Percentiles rank a stretch among this genome's conserved stretches.
These are phyloP conservation scores for Siniperca obscura DNA, from an alignment of 2,797 vertebrate species.

Conservation along the genomic window DNA sequence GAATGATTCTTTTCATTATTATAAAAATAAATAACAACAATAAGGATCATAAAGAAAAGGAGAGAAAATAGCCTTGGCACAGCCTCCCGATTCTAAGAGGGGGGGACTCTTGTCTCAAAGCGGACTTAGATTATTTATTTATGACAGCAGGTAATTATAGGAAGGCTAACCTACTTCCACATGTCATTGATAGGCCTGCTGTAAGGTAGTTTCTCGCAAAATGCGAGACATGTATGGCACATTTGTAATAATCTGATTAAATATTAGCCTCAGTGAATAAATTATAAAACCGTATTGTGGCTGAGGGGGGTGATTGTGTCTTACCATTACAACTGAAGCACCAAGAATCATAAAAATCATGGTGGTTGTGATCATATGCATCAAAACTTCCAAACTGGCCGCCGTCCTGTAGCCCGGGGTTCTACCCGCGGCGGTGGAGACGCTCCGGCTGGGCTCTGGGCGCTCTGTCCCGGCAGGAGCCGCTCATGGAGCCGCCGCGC, in stretches of 20 bases:
- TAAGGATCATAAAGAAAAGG: neutral
- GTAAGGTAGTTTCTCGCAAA: slow-evolving; percentile 25
- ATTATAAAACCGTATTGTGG: slow-evolving; percentile 36
- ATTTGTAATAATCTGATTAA: slow-evolving; percentile 21
- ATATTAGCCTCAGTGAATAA: slow-evolving; percentile 18
- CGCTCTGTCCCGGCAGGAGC: slow-evolving; percentile 83
- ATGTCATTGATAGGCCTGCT: slow-evolving; percentile 69
- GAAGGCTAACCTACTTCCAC: slow-evolving; percentile 77
- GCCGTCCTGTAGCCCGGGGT: slow-evolving; percentile 84
- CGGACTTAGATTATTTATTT: slow-evolving; percentile 77
- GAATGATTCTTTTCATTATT: slow-evolving; percentile 29
- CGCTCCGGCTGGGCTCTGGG: slow-evolving; percentile 83
- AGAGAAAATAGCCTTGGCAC: slow-evolving; percentile 46
- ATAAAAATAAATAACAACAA: slow-evolving; percentile 47
- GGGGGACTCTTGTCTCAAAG: slow-evolving; percentile 64
- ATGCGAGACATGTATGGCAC: slow-evolving; percentile 24
- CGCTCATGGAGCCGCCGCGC: slow-evolving; percentile 86
- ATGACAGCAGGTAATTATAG: slow-evolving; percentile 79
- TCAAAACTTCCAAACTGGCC: slow-evolving; percentile 90
- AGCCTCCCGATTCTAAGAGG: slow-evolving; percentile 66
- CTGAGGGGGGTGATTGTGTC: slow-evolving; percentile 70
- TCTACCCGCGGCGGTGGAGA: slow-evolving; percentile 84
- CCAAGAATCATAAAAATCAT: slow-evolving; percentile 99
- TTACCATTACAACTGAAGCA: slow-evolving; percentile 99
- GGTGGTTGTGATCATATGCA: slow-evolving; percentile 99